Evolutionary conservation across 2,797 vertebrate species (phyloP), one percentile per base, ranked within the genome.

Genomic region (Adrianichthys oophorus): DNA sequence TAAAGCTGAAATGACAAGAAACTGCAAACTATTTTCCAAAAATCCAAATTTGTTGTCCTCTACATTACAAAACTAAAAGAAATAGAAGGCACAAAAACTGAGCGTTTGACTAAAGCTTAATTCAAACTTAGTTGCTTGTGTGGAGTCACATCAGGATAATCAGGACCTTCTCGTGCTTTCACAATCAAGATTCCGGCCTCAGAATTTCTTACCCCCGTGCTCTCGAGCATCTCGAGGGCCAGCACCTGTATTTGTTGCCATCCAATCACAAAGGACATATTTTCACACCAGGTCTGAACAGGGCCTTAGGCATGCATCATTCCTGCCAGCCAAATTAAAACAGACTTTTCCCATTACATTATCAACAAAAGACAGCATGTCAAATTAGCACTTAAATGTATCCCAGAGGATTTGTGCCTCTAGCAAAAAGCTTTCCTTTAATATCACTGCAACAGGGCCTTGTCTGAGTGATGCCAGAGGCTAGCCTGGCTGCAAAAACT

Each of bases 311-410:
- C 45, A 8, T 16, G 32, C 41, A 52, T 17, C 29, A 37, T 50
- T 44, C 54, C 52, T 42, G 41, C 37, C 48, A 56, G 51, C 51
- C 45, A 49, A 70, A 72, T 56, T 69, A 43, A 71, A 68, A 63
- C 62, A 18, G 15, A 15, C 50, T 48, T 23, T 43, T 76, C 52
- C 47, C 51, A 72, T 59, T 68, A 26, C 57, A 70, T 53, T 43
- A 48, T 56, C 50, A 67, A 42, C 56, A 55, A 24, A n/a, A 52
- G 42, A 59, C 51, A 48, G 37, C 43, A 2, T 43, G 23, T 18
- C 44, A 57, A 68, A 62, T 70, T 24, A 23, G 60, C 61, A 69
- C 60, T 15, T 40, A 43, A 55, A 66, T 42, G 24, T 52, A 40
- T 49, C 55, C 46, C 41, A 17, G 49, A 68, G 29, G 48, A 48